phyloP scores from a whole-genome alignment of 2,113 vertebrate genomes.

The Naja naja region DNA sequence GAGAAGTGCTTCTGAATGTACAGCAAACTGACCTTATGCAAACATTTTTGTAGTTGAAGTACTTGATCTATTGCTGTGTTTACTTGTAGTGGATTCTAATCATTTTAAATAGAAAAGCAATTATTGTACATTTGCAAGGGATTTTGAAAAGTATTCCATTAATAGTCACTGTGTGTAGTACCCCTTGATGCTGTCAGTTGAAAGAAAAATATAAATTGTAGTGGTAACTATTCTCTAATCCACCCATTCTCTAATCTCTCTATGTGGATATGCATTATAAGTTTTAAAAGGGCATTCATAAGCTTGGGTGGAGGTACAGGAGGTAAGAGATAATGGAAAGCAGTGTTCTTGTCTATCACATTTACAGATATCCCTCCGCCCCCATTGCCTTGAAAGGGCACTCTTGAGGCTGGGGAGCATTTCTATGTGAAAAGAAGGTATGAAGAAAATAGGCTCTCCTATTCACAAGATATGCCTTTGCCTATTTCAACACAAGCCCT shows the following conservation, averaged over 20 bases:
- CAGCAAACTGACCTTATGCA: neutral
- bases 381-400: neutral
- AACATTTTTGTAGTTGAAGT: neutral
- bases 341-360: neutral
- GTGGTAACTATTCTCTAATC: no score
- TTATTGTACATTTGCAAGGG: neutral
- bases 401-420: neutral
- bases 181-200: neutral
- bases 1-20: neutral
- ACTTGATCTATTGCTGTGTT: neutral
- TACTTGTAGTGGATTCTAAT: neutral
- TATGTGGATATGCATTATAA: neutral
- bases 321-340: neutral
- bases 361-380: neutral
- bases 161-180: neutral
- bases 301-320: neutral
- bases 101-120: neutral
- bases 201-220: neutral
- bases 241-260: no score
- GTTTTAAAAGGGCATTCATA: neutral
- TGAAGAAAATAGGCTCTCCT: neutral
- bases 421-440: neutral
- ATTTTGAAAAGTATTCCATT: neutral
- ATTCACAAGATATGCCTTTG: neutral
- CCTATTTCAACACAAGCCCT: neutral